Conservation (phyloP, 2,113 vertebrate species). For the Mus musculus region DNA sequence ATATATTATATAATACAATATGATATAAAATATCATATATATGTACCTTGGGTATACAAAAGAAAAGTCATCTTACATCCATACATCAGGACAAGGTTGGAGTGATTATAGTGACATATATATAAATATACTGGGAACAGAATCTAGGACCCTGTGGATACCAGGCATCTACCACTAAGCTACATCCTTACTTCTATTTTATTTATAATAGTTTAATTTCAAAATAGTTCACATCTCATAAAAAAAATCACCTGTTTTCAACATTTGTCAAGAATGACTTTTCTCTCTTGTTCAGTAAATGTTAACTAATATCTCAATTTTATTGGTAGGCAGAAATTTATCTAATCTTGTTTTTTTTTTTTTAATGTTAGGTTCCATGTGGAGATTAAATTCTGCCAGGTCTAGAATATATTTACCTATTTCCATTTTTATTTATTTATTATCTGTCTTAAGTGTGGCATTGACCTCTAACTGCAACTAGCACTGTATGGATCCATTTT, state of each 20-base stretch:
- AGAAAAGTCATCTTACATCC: background rate
- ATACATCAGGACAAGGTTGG: background rate
- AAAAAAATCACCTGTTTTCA: background rate
- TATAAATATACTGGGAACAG: too few relatives aligned
- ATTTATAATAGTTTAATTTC: background rate
- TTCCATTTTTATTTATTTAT: background rate
- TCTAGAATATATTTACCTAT: background rate
- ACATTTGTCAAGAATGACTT: background rate
- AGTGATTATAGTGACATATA: background rate
- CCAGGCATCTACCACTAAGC: background rate
- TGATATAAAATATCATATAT: background rate
- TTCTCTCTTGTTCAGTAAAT: background rate
- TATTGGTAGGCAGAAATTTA: background rate
- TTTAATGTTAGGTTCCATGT: background rate
- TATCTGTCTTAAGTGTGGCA: background rate
- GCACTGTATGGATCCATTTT: background rate
- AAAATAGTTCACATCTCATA: background rate
- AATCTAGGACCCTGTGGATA: background rate
- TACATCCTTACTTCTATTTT: background rate
- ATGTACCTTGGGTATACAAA: background rate
- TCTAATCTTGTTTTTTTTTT: background rate
- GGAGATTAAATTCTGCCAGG: background rate
- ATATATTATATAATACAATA: too few relatives aligned
- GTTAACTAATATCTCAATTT: background rate
- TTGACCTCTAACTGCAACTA: background rate